Evolutionary conservation across 2,797 vertebrate genomes (phyloP), one percentile per base, ranked within the genome.

Genomic region (Semotilus atromaculatus): DNA sequence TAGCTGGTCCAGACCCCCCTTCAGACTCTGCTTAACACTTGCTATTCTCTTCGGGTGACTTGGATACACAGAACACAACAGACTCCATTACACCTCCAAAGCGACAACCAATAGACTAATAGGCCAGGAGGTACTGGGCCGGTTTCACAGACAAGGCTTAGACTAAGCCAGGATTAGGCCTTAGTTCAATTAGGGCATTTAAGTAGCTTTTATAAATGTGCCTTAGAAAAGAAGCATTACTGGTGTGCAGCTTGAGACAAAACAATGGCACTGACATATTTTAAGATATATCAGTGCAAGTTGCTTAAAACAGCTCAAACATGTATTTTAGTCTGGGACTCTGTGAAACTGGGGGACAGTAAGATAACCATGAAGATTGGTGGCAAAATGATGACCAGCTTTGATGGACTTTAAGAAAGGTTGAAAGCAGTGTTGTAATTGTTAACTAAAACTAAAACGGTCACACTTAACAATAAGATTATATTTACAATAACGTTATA

Each of bases 11-110:
- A 48, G 13, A 76, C 40, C 29, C 16, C 18, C 21, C 26, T 71
- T 55, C 64, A 82, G 73, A 66, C 70, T 82, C 80, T 72, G 71
- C 71, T 85, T 86, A 88, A 72, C 64, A 76, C 58, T 51, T 55
- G 55, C 84, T 91, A 73, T 87, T 86, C 72, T 88, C 70, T 81
- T 60, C 55, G 64, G 2, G 29, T 82, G 64, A 60, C 31, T 81
- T 67, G 36, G 51, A 53, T 43, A 75, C 60, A 84, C 78, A 84
- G 60, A 79, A 23, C 7, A 38, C 60, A 82, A 60, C 76, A 58
- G 38, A 84, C 72, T 64, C 48, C 16, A 43, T 6, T 29, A 26
- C 48, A 77, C 18, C 67, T 77, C 45, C 16, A 74, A 58, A 74
- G 45, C 73, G 40, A 70, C 40, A 80, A 67, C 66, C 48, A 70